Base-by-base conservation (phyloP, 1,140 invertebrate genomes). In the Cyrtorhinus lividipennis region DNA sequence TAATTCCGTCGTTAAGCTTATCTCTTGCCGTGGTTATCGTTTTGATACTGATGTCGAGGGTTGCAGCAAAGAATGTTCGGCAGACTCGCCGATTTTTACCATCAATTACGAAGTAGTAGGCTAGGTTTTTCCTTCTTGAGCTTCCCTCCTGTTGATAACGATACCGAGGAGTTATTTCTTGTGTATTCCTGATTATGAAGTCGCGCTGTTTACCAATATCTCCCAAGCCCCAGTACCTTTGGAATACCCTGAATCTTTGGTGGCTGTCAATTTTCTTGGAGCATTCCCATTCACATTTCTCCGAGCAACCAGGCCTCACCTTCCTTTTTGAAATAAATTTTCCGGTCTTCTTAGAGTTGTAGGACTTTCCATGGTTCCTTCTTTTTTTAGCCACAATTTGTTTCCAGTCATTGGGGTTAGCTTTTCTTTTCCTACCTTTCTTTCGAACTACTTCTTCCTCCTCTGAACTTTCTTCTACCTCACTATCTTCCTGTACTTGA, bases 1-100 rank as follows among this genome's bases (percentile, higher is more conserved):
- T 25, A 56, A 61, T 46, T 53, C 63, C 63, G 20, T 24, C 57
- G 18, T 20, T 18, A 18, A 22, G 24, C 61, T 64, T 64, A 23
- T 38, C 44, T 44, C 5, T 38, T 2, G 22, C 59, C 2, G 59
- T 59, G 2, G 13, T 24, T 23, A 56, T 56, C 5, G 22, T 23
- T 20, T 5, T 15, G 8, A 20, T 18, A 20, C 5, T 10, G 15
- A 56, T 18, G 20, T 56, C 48, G 8, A 56, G 22, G 8, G 48
- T 18, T 8, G 15, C 22, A 8, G 20, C 20, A 20, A 56, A 56
- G 20, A 18, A 56, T 18, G 5, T 8, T 56, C 22, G 5, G 48
- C 48, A 56, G 5, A 56, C 48, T 5, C 48, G 48, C 8, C 8
- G 8, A 8, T 23, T 5, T 56, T 56, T 56, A 20, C 20, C 48